Conservation (phyloP, 2,113 vertebrate species). For the Prochilodus magdalenae region DNA sequence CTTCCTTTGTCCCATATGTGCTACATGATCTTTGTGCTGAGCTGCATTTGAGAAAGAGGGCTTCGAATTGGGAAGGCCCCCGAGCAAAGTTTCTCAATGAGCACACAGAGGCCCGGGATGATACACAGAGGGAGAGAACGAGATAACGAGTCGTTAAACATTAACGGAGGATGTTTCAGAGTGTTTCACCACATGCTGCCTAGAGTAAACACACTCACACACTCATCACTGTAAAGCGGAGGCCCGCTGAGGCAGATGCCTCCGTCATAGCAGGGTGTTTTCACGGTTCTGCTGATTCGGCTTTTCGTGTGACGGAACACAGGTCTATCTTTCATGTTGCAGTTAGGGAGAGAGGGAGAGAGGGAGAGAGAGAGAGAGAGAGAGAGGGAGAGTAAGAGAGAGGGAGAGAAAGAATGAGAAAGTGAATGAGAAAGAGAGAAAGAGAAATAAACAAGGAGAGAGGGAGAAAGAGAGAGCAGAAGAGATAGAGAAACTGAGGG, state of each 20-base stretch:
- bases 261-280: background rate
- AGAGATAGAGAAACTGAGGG: too few relatives aligned
- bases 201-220: slow-evolving; percentile 62
- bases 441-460: too few relatives aligned
- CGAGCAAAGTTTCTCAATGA: slow-evolving; percentile 65
- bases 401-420: too few relatives aligned
- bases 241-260: slow-evolving; percentile 11
- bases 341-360: background rate
- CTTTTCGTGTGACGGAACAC: background rate
- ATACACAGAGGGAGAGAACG: background rate
- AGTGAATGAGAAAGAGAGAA: too few relatives aligned
- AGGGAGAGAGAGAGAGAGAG: background rate
- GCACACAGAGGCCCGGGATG: slow-evolving; percentile 49
- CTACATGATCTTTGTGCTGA: slow-evolving; percentile 15
- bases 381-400: too few relatives aligned
- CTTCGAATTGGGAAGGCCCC: slow-evolving; percentile 36
- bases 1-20: background rate
- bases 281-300: background rate
- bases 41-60: slow-evolving; percentile 3
- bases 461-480: too few relatives aligned
- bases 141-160: slow-evolving; percentile 62
- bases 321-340: background rate
- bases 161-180: slow-evolving; percentile 64
- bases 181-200: slow-evolving; percentile 60
- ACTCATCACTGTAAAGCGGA: slow-evolving; percentile 19